Percentiles rank a stretch among this genome's conserved stretches.
Conservation (phyloP, 2,797 vertebrate genomes). For the Botia kubotai region DNA sequence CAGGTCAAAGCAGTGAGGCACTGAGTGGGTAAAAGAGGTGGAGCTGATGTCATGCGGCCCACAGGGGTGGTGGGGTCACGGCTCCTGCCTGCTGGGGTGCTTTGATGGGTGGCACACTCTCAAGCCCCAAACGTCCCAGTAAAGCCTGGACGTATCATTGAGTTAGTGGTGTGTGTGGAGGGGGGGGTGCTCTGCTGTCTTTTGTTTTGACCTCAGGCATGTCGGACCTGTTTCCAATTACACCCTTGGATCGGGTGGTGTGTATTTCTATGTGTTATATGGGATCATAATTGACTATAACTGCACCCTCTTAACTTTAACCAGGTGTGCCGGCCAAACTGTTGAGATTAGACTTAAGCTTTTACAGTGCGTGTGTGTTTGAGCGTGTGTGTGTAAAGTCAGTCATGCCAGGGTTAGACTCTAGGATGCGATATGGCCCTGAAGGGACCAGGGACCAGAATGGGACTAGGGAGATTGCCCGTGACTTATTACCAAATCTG, state of each 20-base stretch:
- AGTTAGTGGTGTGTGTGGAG: conserved; percentile 48
- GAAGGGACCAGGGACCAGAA: conserved; percentile 31
- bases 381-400: conserved; percentile 20
- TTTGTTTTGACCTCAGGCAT: conserved; percentile 71
- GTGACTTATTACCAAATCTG: conserved; percentile 58
- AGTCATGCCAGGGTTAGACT: conserved; percentile 54
- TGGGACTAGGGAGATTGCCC: conserved; percentile 51
- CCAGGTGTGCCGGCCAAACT: conserved; percentile 80
- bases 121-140: conserved; percentile 58
- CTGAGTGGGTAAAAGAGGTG: conserved; percentile 57
- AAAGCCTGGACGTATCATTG: conserved; percentile 55
- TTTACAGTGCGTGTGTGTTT: conserved; percentile 54
- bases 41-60: conserved; percentile 65
- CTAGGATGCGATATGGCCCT: conserved; percentile 50
- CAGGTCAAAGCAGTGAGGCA: conserved; percentile 61
- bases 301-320: conserved; percentile 82
- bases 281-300: conserved; percentile 84
- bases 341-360: conserved; percentile 79
- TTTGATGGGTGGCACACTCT: conserved; percentile 67
- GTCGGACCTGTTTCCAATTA: conserved; percentile 81
- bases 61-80: conserved; percentile 70
- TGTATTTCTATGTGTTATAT: conserved; percentile 82
- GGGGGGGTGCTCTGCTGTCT: conserved; percentile 59
- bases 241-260: conserved; percentile 69
- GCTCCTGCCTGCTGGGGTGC: conserved; percentile 66